phyloP scores from a whole-genome alignment of 2,888 invertebrate species.

The Ramazzottius varieornatus region DNA sequence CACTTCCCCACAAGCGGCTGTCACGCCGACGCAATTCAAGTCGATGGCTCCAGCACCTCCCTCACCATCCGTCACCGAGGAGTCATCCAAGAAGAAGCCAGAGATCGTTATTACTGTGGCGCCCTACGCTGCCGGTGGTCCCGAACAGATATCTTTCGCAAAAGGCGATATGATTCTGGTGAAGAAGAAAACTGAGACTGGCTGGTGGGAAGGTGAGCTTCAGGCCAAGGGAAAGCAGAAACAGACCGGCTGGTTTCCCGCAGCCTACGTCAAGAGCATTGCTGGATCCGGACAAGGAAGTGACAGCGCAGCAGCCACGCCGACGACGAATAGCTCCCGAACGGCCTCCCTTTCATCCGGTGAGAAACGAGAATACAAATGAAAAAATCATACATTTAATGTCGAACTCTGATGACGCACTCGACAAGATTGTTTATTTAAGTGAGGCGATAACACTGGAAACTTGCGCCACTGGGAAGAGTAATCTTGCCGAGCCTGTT shows the following conservation, averaged over 20 bases:
- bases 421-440: no score
- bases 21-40: not conserved
- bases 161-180: slow-evolving; percentile 80
- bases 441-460: no score
- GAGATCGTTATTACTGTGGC: slow-evolving; percentile 86
- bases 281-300: slow-evolving; percentile 8
- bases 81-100: slow-evolving; percentile 34
- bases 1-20: slow-evolving; percentile 3
- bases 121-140: slow-evolving; percentile 59
- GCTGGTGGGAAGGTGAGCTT: slow-evolving; percentile 99
- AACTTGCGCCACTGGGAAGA: no score
- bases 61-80: not conserved
- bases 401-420: no score
- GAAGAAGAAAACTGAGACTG: slow-evolving; percentile 80
- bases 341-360: not conserved
- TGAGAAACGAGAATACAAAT: no score
- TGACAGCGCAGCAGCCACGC: slow-evolving; percentile 4
- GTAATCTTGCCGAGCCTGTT: no score
- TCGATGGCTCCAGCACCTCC: slow-evolving; percentile 4
- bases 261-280: slow-evolving; percentile 61
- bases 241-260: slow-evolving; percentile 96
- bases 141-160: slow-evolving; percentile 64
- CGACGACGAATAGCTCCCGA: not conserved
- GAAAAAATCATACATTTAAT: no score
- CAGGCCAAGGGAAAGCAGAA: slow-evolving; percentile 57